Conservation (phyloP, 2,113 vertebrate species). For the Microcebus lehilahytsara region DNA sequence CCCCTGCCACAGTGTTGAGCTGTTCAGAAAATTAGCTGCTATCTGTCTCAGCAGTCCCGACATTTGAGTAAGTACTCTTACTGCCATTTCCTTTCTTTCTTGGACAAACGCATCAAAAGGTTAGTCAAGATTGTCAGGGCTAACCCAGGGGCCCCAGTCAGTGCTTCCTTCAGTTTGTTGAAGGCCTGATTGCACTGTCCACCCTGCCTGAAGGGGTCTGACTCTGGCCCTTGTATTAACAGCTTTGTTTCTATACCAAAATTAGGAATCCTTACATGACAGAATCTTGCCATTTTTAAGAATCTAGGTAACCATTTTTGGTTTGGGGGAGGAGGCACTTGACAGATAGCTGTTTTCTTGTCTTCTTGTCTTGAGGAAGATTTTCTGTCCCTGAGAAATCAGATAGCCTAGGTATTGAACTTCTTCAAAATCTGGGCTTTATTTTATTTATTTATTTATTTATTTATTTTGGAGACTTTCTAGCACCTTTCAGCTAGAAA, state of each 20-base stretch:
- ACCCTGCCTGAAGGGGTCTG: neutral
- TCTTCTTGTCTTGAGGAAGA: neutral
- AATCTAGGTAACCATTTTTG: neutral
- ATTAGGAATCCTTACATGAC: neutral
- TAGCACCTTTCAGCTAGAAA: neutral
- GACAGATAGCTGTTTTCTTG: neutral
- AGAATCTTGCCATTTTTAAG: neutral
- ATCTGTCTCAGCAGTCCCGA: neutral
- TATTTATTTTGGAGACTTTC: neutral
- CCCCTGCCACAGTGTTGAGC: neutral
- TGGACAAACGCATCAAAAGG: neutral
- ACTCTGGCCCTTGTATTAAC: neutral
- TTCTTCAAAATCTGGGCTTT: neutral
- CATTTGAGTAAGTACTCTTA: neutral
- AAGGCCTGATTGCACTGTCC: neutral
- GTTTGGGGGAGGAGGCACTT: neutral
- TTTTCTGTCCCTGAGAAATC: neutral
- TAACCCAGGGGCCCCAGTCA: neutral
- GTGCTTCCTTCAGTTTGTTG: neutral
- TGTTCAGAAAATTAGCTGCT: neutral
- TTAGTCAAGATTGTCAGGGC: neutral
- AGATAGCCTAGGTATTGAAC: neutral
- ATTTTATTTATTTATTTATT: neutral
- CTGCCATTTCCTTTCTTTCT: neutral
- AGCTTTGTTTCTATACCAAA: neutral